Evolutionary conservation across 2,888 invertebrate genomes (phyloP), one percentile per base, ranked within the genome.

Genomic region (Tetramorium bicarinatum): DNA sequence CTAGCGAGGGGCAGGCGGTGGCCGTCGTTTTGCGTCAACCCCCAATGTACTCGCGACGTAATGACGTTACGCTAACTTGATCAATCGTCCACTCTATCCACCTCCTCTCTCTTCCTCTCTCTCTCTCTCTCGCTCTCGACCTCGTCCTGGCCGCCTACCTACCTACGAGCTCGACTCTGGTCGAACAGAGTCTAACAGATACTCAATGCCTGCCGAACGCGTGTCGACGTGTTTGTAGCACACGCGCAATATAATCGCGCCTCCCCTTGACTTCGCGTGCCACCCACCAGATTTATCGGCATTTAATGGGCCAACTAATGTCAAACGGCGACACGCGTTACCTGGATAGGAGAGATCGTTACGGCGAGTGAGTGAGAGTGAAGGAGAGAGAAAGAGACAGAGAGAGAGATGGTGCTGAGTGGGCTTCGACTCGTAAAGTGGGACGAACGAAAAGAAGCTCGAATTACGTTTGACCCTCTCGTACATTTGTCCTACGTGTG

Each of bases 31-130:
- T 87, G 83, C 91, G 88, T 90, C 90, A 92, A 92, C 91, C 93
- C 91, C 87, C 89, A 52, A 87, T 89, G 88, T 89, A 77, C 41
- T 91, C 86, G 87, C 87, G 91, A 83, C 87, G 90, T 92, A 94
- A 94, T 89, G 90, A 92, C 92, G 93, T 94, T 93, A 94, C 91
- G 89, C 92, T 94, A 93, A 94, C 93, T 94, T 91, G 93, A 94
- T 94, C 93, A 93, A 92, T 90, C 90, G 90, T 88, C 90, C 88
- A 90, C 89, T 90, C 82, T 88, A 88, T 82, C 84, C 79, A 47
- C 56, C 62, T 54, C 59, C 56, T 54, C 66, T 71, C 59, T 41
- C 47, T 25, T 13, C 21, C 49, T 18, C 62, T n/a, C 4, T 21
- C 41, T 56, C 41, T 3, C 18, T 9, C 13, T 52, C 34, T 1